A percentile compares a stretch with the other conserved stretches of the same genome.
These are phyloP conservation scores for Pantherophis alleghaniensis DNA, from an alignment of 2,797 vertebrate genomes.

Conservation along the genomic window DNA sequence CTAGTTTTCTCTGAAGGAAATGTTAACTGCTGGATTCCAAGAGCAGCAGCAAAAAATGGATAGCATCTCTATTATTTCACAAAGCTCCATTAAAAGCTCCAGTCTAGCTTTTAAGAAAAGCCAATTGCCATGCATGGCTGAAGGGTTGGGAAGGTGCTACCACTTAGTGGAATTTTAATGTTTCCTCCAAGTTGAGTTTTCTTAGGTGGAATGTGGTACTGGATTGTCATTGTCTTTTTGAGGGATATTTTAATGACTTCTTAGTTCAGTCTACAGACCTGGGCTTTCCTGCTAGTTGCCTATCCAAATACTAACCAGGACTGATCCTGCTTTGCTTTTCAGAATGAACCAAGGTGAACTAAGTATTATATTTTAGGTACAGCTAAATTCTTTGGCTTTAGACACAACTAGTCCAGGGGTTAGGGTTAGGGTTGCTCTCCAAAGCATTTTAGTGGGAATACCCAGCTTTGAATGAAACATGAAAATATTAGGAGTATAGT, in stretches of 20 bases:
- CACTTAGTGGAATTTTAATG: neutral
- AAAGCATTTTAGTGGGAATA: neutral
- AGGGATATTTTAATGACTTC: neutral
- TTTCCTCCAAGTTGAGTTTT: neutral
- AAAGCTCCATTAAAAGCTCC: neutral
- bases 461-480: neutral
- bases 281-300: neutral
- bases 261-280: neutral
- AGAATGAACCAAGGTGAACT: neutral
- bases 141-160: neutral
- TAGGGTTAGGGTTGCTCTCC: neutral
- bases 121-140: neutral
- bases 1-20: neutral
- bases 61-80: neutral
- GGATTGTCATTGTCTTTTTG: neutral
- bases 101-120: neutral
- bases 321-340: neutral
- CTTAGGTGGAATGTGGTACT: neutral
- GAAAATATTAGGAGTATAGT: neutral
- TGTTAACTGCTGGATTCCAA: neutral
- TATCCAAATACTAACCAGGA: neutral
- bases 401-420: neutral
- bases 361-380: neutral
- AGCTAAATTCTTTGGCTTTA: neutral
- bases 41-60: neutral